Percentiles rank a stretch among this genome's conserved stretches.
These are phyloP conservation scores for Eudasyphora cyanicolor DNA, from an alignment of 2,888 invertebrate species.

Conservation along the genomic window DNA sequence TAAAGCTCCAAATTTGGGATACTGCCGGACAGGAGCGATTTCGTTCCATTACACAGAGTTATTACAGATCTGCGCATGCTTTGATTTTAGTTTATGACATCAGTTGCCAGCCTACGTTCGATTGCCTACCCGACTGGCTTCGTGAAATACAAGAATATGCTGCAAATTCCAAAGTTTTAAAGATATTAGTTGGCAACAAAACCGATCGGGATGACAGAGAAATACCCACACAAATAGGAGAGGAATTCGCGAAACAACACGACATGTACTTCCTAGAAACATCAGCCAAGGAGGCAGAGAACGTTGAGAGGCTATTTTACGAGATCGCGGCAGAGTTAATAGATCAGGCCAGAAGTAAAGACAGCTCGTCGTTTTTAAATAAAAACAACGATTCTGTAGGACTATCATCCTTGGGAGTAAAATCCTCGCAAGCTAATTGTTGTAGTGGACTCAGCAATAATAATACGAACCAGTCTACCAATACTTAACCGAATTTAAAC, in stretches of 20 bases:
- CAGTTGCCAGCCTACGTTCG: constrained; percentile 98
- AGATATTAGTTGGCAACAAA: constrained; percentile 89
- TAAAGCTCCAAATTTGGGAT: constrained; percentile 99
- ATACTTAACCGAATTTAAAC: not conserved
- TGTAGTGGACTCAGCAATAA: constrained; percentile 69
- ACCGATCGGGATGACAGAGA: constrained; percentile 97
- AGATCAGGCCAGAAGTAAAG: constrained; percentile 94
- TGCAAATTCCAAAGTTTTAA: constrained; percentile 90
- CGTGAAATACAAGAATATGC: constrained; percentile 96
- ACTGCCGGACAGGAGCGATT: constrained; percentile 98
- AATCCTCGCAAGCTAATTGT: constrained; percentile 74
- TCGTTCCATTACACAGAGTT: constrained; percentile 98
- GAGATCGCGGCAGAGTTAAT: constrained; percentile 96
- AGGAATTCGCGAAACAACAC: constrained; percentile 96
- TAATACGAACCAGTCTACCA: not conserved
- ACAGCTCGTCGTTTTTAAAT: constrained; percentile 74
- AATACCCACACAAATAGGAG: constrained; percentile 93
- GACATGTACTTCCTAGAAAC: constrained; percentile 99
- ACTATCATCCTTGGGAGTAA: constrained; percentile 69
- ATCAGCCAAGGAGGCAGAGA: constrained; percentile 98
- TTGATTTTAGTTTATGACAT: constrained; percentile 98
- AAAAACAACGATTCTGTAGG: constrained; percentile 72
- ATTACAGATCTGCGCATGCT: constrained; percentile 98
- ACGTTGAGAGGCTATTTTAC: constrained; percentile 97
- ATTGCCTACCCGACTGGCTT: constrained; percentile 97